A percentile compares a stretch with the other conserved stretches of the same genome.
These are phyloP conservation scores for Ranitomeya variabilis DNA, from an alignment of 2,113 vertebrate genomes.

Conservation along the genomic window DNA sequence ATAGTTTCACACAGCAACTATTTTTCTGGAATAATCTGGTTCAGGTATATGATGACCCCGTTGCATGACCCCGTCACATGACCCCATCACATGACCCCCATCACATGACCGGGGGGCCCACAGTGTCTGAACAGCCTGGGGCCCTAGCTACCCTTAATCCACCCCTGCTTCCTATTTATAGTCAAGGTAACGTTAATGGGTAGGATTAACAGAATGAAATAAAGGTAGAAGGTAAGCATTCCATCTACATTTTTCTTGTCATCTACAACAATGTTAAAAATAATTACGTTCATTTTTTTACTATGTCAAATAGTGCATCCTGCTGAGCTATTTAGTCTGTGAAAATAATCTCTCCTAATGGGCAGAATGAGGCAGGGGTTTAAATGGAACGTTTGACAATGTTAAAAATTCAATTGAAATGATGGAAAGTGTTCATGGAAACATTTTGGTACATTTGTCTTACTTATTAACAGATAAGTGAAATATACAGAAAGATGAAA, in stretches of 20 bases:
- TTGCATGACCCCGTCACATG: no score
- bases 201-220: constrained; percentile 2
- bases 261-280: not conserved
- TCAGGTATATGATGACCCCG: no score
- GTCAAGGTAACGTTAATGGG: not conserved
- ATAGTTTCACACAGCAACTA: no score
- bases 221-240: not conserved
- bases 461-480: not conserved
- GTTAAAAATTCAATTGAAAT: not conserved
- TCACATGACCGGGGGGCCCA: no score
- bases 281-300: not conserved
- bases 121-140: no score
- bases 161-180: not conserved
- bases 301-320: not conserved
- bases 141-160: no score
- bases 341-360: not conserved
- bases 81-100: no score
- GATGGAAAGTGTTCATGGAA: not conserved
- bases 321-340: constrained; percentile 6
- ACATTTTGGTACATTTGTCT: not conserved
- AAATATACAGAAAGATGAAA: not conserved
- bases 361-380: not conserved
- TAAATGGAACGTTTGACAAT: not conserved
- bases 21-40: no score
- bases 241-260: not conserved